Conservation (phyloP, 2,888 invertebrate species). For the Caenorhabditis drosophilae region DNA sequence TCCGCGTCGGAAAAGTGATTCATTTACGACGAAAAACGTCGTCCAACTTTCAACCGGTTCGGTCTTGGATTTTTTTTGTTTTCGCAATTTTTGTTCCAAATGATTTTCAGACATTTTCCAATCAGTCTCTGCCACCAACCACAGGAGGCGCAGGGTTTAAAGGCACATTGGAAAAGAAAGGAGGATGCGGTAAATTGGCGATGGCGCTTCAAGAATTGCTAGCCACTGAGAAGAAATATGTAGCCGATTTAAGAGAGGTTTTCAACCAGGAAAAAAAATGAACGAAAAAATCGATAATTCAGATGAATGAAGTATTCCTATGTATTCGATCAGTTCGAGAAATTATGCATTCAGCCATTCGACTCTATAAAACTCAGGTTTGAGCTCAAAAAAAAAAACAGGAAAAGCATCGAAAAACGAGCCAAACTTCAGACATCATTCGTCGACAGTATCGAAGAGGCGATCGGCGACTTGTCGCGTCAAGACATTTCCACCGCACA, state of each 20-base stretch:
- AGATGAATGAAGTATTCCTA: conserved; percentile 47
- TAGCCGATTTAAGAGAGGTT: conserved; percentile 47
- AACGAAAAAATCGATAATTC: too few species aligned
- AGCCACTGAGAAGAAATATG: conserved; percentile 52
- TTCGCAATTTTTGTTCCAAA: too few species aligned
- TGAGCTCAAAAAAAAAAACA: too few species aligned
- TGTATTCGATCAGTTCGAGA: conserved; percentile 40
- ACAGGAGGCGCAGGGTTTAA: conserved; percentile 12
- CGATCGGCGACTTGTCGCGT: conserved; percentile 41
- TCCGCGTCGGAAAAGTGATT: conserved; percentile 47
- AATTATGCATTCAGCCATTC: conserved; percentile 44
- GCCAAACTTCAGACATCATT: conserved; percentile 36
- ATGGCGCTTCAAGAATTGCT: conserved; percentile 50
- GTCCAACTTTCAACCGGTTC: conserved; percentile 11
- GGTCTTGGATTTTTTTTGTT: too few species aligned
- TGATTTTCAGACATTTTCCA: too few species aligned
- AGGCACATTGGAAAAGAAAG: conserved; percentile 23
- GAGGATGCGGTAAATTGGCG: conserved; percentile 35
- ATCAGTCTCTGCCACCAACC: too few species aligned
- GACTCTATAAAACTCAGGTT: conserved; percentile 41
- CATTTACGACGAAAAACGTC: conserved; percentile 33
- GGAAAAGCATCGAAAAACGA: too few species aligned
- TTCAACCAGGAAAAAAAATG: too few species aligned
- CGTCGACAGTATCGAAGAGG: conserved; percentile 44
- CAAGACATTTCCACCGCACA: conserved; percentile 32